Conservation (phyloP, 37 sponge, comb jelly and placozoan species). For the Haliclona indistincta region DNA sequence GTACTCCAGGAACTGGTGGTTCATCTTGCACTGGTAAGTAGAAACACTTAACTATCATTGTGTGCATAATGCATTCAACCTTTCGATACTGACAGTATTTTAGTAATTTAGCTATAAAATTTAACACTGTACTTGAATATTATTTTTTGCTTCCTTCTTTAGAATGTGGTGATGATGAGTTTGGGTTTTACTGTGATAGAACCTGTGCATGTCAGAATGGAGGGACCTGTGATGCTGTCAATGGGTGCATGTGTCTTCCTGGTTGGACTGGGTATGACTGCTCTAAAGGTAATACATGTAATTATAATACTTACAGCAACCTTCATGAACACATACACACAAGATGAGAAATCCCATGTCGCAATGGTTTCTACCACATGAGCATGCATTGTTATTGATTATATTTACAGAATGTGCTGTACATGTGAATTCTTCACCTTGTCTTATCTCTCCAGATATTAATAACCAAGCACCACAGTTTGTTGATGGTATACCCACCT, state of each 20-base stretch:
- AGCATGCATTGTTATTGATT: not conserved
- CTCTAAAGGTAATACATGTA: slow-evolving; percentile 14
- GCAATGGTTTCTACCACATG: too few relatives aligned
- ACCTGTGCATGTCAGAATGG: slow-evolving; percentile 34
- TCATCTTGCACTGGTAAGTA: too few relatives aligned
- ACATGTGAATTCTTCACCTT: too few relatives aligned
- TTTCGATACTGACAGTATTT: too few relatives aligned
- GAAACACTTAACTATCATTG: too few relatives aligned
- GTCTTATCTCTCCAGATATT: slow-evolving; percentile 37
- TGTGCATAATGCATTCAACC: too few relatives aligned
- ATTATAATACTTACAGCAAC: too few relatives aligned
- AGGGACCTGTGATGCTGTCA: slow-evolving; percentile 10
- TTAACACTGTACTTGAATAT: not conserved
- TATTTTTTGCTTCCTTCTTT: too few relatives aligned
- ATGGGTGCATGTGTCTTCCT: slow-evolving; percentile 30
- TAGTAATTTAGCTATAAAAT: too few relatives aligned
- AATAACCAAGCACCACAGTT: slow-evolving; percentile 40
- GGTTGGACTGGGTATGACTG: slow-evolving; percentile 41
- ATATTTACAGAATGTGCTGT: not conserved
- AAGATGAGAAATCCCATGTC: too few relatives aligned
- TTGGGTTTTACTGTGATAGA: slow-evolving; percentile 22
- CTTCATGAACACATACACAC: too few relatives aligned
- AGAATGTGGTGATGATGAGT: slow-evolving; percentile 17
- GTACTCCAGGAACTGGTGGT: too few relatives aligned
- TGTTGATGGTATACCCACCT: not conserved